Evolutionary conservation across 92 coral and sea anemone species (phyloP), one percentile per base, ranked within the genome.

Genomic region (Parazoanthus atlanticus): DNA sequence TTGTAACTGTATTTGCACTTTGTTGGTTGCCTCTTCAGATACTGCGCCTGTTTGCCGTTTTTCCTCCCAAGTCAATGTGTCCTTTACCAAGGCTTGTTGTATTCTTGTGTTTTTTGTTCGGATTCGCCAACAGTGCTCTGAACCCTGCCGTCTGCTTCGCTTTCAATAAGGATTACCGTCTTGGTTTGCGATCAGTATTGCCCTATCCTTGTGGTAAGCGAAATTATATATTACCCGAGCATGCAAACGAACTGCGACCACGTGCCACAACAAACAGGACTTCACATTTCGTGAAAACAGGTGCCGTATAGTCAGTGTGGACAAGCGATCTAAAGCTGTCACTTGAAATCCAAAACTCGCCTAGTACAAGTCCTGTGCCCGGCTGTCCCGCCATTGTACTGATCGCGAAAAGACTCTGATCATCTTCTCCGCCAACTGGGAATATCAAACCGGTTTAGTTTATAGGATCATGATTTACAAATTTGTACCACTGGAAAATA

Each of bases 1-100:
- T 87, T 15, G 93, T 90, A 32, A 86, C 80, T 64, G 86, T 79
- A 54, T 90, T 90, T 87, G 90, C 93, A 71, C 58, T 90, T n/a
- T 80, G 89, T 30, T 90, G 90, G 93, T 71, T 87, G 11, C 93
- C 93, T 1, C 41, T 87, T 26, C 82, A 86, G 72, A 64, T 87
- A 3, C 26, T 80, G 0, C 78, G 49, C 76, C 78, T 90, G 29
- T 16, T n/a, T 2, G 52, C 77, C 4, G 43, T 32, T 38, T 73
- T 73, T 29, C 43, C 77, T 19, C 77, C 76, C 38, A 71, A 29
- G 17, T 31, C 25, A 3, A 73, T 31, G 77, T 73, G 77, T 9
- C 23, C 77, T 73, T 31, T 73, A 21, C 40, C 77, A 31, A 73
- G 25, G 21, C 21, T 73, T 31, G 40, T 13, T 31, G 36, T 32